phyloP scores from a whole-genome alignment of 2,113 vertebrate genomes.

The Sterrhoptilus dennistouni region DNA sequence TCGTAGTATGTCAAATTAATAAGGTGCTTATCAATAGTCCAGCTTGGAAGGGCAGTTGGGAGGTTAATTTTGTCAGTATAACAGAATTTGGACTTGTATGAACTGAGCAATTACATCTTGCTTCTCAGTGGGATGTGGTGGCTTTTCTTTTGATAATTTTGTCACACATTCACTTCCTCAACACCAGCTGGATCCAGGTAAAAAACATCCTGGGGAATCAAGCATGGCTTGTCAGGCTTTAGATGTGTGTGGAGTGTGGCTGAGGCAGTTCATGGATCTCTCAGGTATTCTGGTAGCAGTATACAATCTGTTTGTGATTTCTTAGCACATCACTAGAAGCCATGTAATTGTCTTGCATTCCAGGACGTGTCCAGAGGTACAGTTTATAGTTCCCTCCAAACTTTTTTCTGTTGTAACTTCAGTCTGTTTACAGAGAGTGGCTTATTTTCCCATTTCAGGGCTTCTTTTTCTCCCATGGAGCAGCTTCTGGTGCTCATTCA shows the following conservation, averaged over 20 bases:
- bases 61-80: background rate
- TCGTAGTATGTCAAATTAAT: background rate
- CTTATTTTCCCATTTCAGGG: background rate
- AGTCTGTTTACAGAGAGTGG: background rate
- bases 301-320: rapidly evolving
- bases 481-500: background rate
- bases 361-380: background rate
- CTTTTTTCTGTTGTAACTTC: background rate
- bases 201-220: background rate
- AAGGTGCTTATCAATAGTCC: background rate
- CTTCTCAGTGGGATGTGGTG: background rate
- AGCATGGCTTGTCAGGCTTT: background rate
- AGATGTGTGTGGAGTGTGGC: background rate
- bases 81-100: background rate
- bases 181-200: background rate
- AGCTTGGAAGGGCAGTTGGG: background rate
- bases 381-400: background rate
- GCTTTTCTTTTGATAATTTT: background rate
- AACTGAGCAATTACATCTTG: background rate
- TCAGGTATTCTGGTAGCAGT: too few relatives aligned
- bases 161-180: rapidly evolving
- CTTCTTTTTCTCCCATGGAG: background rate
- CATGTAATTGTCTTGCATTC: background rate
- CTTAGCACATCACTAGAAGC: background rate
- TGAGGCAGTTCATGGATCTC: background rate